Conservation (phyloP, 2,113 vertebrate species). For the Prunella himalayana region DNA sequence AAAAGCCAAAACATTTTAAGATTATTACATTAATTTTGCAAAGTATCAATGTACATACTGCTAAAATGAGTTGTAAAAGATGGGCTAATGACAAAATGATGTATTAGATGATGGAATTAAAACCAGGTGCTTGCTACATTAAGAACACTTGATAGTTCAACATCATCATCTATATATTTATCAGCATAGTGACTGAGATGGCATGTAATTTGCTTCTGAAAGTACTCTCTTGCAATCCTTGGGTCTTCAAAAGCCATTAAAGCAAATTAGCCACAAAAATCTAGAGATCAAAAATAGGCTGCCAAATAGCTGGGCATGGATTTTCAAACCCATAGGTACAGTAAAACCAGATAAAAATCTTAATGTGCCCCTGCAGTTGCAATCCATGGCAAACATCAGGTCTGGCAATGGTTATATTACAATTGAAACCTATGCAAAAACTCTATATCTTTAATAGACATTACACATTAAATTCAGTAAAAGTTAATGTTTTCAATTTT, state of each 20-base stretch:
- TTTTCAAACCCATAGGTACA: neutral
- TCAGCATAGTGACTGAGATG: conserved; percentile 19
- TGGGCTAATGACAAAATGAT: neutral
- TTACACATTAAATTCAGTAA: neutral
- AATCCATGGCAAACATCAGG: neutral
- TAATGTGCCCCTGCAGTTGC: neutral
- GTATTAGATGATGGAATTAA: conserved; percentile 38
- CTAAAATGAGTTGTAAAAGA: conserved; percentile 49
- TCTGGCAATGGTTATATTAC: neutral
- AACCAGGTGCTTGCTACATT: conserved; percentile 28
- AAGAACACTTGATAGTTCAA: conserved; percentile 53
- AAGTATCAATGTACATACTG: neutral
- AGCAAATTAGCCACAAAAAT: conserved; percentile 15
- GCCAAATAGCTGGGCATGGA: neutral
- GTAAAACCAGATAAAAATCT: conserved; percentile 11
- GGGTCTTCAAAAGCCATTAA: conserved; percentile 47
- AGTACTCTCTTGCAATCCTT: conserved; percentile 5
- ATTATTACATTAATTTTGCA: conserved; percentile 12
- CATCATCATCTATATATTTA: conserved; percentile 39
- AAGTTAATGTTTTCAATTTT: neutral
- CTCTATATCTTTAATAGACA: neutral
- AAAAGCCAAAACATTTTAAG: neutral
- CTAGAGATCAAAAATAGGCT: conserved; percentile 20
- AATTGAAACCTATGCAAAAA: neutral
- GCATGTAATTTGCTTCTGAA: conserved; percentile 46